Base-by-base conservation (phyloP, 23 tunicate genomes). In the Phallusia fumigata region DNA sequence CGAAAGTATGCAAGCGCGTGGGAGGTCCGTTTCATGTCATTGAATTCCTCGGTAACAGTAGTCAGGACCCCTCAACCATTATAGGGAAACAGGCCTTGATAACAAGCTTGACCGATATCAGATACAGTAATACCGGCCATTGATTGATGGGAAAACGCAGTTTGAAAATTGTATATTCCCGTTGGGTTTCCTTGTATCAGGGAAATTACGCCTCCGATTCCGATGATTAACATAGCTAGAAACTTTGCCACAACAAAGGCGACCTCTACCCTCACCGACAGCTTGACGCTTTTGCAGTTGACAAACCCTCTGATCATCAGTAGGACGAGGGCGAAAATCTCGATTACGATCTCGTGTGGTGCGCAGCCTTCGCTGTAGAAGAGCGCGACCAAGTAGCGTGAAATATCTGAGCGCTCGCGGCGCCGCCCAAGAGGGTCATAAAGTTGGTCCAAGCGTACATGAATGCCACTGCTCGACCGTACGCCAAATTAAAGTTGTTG, bases 51-150 rank as follows among this genome's bases (percentile, higher is more conserved):
- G 15, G 83, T 77, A 1, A 90, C 73, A 15, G 52, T 0, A 33
- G 64, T 81, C 0, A 90, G 65, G 15, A 53, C 79, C 0, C 13
- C 0, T 80, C 79, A 90, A n/a, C 95, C 95, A 33, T 69, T 72
- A 49, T 90, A 90, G 19, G 95, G 52, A 35, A 90, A 90, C 33
- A 85, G 26, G 24, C 95, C 95, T 74, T 89, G 91, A 65, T 78
- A 82, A 31, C 76, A 76, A 45, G 83, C 83, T 0, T 35, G 52
- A 31, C 52, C 34, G 0, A 88, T 31, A 33, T 88, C 78, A 15
- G 73, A 31, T 5, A 40, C 78, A 0, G 75, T 21, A 30, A 85
- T 51, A 13, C 69, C 16, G 2, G 11, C 16, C 51, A 85, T 21
- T 19, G 47, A 47, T 52, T 77, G n/a, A 33, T 47, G 13, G 32